A percentile compares a stretch with the other conserved stretches of the same genome.
phyloP scores from a whole-genome alignment of 2,113 vertebrate genomes.

The Megaptera novaeangliae region DNA sequence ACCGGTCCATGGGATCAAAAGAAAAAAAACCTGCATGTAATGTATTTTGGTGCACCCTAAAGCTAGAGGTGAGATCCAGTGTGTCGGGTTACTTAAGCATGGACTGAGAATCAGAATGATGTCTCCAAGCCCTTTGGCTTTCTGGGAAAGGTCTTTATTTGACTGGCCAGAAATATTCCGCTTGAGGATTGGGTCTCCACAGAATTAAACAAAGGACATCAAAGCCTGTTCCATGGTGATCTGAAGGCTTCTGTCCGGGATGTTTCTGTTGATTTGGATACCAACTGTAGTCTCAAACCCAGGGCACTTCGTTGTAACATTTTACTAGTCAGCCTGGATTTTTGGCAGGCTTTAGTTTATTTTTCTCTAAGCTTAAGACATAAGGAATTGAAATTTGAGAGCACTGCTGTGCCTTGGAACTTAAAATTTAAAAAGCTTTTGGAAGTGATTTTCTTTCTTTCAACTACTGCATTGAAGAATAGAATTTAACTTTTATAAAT shows the following conservation, averaged over 20 bases:
- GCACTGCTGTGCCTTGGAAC: slow-evolving; percentile 41
- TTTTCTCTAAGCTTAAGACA: slow-evolving; percentile 56
- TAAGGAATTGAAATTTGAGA: slow-evolving; percentile 67
- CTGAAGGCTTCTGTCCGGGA: slow-evolving; percentile 53
- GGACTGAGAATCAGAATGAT: neutral
- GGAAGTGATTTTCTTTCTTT: slow-evolving; percentile 10
- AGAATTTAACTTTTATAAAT: slow-evolving; percentile 40
- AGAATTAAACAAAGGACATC: slow-evolving; percentile 60
- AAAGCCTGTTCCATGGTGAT: slow-evolving; percentile 57
- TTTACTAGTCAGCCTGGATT: slow-evolving; percentile 63
- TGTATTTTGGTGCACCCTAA: slow-evolving; percentile 12
- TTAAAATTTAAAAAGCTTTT: slow-evolving; percentile 18
- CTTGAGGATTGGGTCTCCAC: slow-evolving; percentile 37
- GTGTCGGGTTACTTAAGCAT: slow-evolving; percentile 23
- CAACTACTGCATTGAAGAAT: neutral
- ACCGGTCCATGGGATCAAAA: neutral
- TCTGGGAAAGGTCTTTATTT: slow-evolving; percentile 53
- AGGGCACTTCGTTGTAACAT: slow-evolving; percentile 35
- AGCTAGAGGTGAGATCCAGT: neutral
- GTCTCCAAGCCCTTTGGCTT: slow-evolving; percentile 25
- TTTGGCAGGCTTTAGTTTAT: slow-evolving; percentile 62
- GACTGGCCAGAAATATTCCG: slow-evolving; percentile 27
- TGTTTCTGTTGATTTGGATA: slow-evolving; percentile 59
- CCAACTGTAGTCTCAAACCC: slow-evolving; percentile 20
- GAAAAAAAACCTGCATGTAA: neutral